Base-by-base conservation (phyloP, 2,888 invertebrate species). In the Volucella inflata region DNA sequence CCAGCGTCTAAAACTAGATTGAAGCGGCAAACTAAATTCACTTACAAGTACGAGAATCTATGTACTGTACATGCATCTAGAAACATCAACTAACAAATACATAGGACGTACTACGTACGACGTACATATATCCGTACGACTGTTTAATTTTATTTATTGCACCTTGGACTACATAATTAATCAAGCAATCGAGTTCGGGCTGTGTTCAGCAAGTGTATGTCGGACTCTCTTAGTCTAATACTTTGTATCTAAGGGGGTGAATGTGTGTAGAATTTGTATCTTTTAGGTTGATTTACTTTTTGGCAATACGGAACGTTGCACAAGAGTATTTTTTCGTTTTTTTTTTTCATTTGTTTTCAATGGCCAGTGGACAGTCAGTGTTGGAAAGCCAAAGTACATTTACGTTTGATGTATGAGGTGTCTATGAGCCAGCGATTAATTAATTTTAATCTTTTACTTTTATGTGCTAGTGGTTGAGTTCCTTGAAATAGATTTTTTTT, bases 121-220 rank as follows among this genome's bases (percentile, higher is more conserved):
- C 67, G 46, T 76, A 75, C 64, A 84, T 72, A 59, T 60, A 80
- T 64, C 53, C 53, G 75, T 79, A 44, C 60, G 50, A 17, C 62
- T 67, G 51, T 68, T 74, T 79, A 79, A 70, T 74, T 84, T 75
- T 62, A 80, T 75, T 84, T 80, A 65, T 76, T 71, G 60, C 71
- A 81, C 84, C 84, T 85, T 85, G 84, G 84, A 71, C 84, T 76
- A 85, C 70, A 62, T 85, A 70, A 71, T 71, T 85, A 85, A 76
- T 76, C 84, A 71, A 76, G 44, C 76, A 65, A 65, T 80, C 59
- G 44, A 12, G 12, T 12, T 11, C n/a, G 65, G 46, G 42, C 36
- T 62, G 30, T 30, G 30, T 30, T 30, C 30, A 30, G 30, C 30
- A 30, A 30, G 30, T 30, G 30, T 30, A 30, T 30, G 30, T 30